Evolutionary conservation across 1,140 invertebrate species (phyloP), one percentile per base, ranked within the genome.

Genomic region (Penaeus indicus): DNA sequence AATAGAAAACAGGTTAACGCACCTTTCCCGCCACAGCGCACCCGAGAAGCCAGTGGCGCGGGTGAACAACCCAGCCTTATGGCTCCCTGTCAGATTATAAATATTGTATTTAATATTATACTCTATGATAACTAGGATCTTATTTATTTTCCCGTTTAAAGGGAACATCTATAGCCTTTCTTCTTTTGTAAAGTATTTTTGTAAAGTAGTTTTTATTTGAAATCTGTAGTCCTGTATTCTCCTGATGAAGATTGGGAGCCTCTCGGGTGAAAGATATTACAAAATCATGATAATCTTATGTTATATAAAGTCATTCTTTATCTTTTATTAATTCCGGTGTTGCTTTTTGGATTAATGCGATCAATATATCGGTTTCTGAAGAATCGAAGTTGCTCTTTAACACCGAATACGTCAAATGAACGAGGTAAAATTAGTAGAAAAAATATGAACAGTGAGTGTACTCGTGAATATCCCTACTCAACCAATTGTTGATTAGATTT

Each of bases 21-120:
- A 54, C 54, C 84, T 77, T 72, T 75, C 72, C 84, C 67, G 32
- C 54, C 47, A 22, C 19, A 38, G n/a, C 38, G 47, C 38, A 27
- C 63, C 27, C 42, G 63, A 21, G 47, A 21, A 78, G 54, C 27
- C 32, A 11, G 61, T 63, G 11, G n/a, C 38, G 21, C 60, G 62
- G 63, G 47, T 67, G 62, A 87, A 54, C 78, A 87, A 87, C 85
- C 85, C 16, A 22, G 5, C 63, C 85, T 87, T 87, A 87, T 87
- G 78, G 42, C 75, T 38, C n/a, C 85, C 85, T 87, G 78, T 87
- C 38, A 87, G 85, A 87, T 87, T 87, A 87, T 87, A 87, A 87
- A 87, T 87, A 87, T 87, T 87, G 85, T 87, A 87, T 87, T 87
- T 87, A 87, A 87, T 87, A 87, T 87, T 69, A 87, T 87, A 87